A percentile compares a stretch with the other conserved stretches of the same genome.
These are phyloP conservation scores for Drosophila miranda DNA, from an alignment of 1,140 invertebrate genomes.

Conservation along the genomic window DNA sequence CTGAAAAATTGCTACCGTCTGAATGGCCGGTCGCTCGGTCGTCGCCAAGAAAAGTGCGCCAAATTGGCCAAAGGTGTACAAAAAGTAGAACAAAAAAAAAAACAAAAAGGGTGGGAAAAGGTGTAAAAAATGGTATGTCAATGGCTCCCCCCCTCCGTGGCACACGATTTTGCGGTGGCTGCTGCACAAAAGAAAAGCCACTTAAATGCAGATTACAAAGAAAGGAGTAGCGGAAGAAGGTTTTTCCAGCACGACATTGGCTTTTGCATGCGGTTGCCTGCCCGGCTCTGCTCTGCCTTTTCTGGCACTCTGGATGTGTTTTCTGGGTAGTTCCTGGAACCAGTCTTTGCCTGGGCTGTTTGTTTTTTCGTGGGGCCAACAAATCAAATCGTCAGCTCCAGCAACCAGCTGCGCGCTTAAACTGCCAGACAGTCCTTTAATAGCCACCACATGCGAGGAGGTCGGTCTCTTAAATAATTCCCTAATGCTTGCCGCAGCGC, in stretches of 20 bases:
- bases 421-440: constrained; percentile 46
- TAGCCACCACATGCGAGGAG: constrained; percentile 55
- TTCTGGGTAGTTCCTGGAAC: not conserved
- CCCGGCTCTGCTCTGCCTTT: constrained; percentile 21
- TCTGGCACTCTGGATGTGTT: not conserved
- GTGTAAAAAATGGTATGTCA: constrained; percentile 10
- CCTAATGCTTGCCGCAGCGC: constrained; percentile 58
- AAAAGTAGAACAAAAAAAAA: constrained; percentile 7
- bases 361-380: constrained; percentile 36
- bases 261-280: constrained; percentile 41
- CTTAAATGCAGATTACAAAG: constrained; percentile 80
- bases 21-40: constrained; percentile 36
- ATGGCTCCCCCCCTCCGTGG: too few relatives aligned
- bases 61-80: constrained; percentile 67
- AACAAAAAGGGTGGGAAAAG: constrained; percentile 3
- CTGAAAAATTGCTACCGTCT: constrained; percentile 68
- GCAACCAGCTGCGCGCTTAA: constrained; percentile 26
- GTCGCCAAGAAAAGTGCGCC: constrained; percentile 68
- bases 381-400: constrained; percentile 62
- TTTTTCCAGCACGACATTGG: constrained; percentile 62
- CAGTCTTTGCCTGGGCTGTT: not conserved
- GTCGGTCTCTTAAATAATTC: constrained; percentile 52
- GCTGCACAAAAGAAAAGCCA: constrained; percentile 70
- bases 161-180: too few relatives aligned
- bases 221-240: constrained; percentile 36